phyloP scores from a whole-genome alignment of 30 jellyfish, hydroid and myxozoan genomes.

The Chrysaora quinquecirrha region DNA sequence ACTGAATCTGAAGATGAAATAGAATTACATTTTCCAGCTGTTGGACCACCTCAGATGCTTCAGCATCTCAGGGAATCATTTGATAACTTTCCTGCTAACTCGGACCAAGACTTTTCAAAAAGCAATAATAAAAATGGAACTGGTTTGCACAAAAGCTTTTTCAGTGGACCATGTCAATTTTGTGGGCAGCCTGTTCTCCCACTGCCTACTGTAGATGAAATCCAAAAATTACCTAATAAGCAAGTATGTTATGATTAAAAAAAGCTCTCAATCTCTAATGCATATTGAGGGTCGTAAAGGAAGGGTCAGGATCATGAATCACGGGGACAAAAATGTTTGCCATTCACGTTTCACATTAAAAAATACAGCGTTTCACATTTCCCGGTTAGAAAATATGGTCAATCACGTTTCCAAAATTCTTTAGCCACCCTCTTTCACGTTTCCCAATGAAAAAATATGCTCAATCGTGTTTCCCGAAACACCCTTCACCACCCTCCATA shows the following conservation, averaged over 20 bases:
- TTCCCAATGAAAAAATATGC: too few relatives aligned
- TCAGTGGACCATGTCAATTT: conserved; percentile 77
- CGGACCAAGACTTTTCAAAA: neutral
- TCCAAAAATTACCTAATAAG: conserved; percentile 20
- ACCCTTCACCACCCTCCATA: too few relatives aligned
- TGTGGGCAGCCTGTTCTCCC: conserved; percentile 69
- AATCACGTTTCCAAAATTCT: neutral
- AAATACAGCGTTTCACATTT: too few relatives aligned
- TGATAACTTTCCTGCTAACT: neutral
- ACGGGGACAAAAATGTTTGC: too few relatives aligned
- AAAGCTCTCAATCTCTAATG: too few relatives aligned
- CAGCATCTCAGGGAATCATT: conserved; percentile 40
- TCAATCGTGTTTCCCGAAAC: too few relatives aligned
- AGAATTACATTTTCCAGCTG: conserved; percentile 54
- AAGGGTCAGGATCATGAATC: too few relatives aligned
- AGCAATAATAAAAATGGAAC: neutral
- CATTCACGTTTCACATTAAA: too few relatives aligned
- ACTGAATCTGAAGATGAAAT: neutral
- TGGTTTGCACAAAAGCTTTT: conserved; percentile 52
- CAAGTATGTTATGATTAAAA: conserved; percentile 41
- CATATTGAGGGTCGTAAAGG: neutral
- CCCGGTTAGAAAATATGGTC: too few relatives aligned
- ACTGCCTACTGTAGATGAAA: conserved; percentile 69
- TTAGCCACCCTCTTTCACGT: neutral
- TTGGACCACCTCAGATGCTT: conserved; percentile 83